phyloP scores from a whole-genome alignment of 2,113 vertebrate species.

The Hyaena hyaena region DNA sequence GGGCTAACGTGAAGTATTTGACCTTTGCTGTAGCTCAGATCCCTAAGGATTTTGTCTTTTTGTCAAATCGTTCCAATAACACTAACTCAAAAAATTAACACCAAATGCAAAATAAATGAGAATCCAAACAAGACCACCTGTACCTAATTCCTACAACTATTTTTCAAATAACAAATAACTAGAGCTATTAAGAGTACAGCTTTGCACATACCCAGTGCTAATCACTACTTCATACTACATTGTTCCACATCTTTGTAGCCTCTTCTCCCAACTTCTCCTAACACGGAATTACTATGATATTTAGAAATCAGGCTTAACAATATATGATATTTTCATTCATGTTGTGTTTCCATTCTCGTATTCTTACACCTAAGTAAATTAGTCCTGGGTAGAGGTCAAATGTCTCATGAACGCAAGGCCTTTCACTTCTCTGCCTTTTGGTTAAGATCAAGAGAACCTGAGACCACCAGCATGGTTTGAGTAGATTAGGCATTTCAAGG shows the following conservation, averaged over 20 bases:
- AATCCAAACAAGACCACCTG: not conserved
- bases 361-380: not conserved
- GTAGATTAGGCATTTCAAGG: not conserved
- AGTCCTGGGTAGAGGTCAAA: not conserved
- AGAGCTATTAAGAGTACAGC: not conserved
- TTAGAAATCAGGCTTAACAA: not conserved
- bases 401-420: not conserved
- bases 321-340: not conserved
- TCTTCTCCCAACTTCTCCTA: not conserved
- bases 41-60: not conserved
- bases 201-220: not conserved
- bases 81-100: not conserved
- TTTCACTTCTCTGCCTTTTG: not conserved
- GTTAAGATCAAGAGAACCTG: not conserved
- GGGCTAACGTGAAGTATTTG: not conserved
- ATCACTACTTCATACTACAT: not conserved
- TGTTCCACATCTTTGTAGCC: not conserved
- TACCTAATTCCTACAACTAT: not conserved
- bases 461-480: not conserved
- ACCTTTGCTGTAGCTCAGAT: not conserved
- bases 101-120: not conserved
- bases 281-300: not conserved
- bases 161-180: not conserved
- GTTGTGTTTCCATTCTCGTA: not conserved
- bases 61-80: not conserved